Base-by-base conservation (phyloP, 1,140 invertebrate genomes). In the Homarus americanus region DNA sequence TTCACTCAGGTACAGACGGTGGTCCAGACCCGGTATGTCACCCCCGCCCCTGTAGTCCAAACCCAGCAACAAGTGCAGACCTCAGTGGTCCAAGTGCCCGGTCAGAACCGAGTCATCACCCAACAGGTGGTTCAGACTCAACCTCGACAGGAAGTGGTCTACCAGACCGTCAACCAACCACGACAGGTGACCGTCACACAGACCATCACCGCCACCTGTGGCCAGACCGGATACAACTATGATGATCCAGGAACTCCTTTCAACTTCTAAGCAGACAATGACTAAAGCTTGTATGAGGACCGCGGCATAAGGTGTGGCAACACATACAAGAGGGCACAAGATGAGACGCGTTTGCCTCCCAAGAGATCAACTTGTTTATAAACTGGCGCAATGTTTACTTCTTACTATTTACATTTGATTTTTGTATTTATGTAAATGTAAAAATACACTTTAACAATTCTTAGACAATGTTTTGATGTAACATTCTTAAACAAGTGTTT, bases 1-100 rank as follows among this genome's bases (percentile, higher is more conserved):
- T 85, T 92, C 86, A 92, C 87, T 44, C 91, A 89, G 69, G 82
- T 90, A 36, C 87, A 84, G 91, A 90, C 87, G 12, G 86, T 87
- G 36, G 76, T 90, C 58, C 78, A 63, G 79, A 90, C 87, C 20
- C 82, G n/a, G n/a, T 89, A 84, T 41, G 78, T 78, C 72, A 92
- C 91, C 24, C 83, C 82, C 9, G 38, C 41, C 40, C 87, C 82
- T 28, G 91, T 85, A 20, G 36, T 53, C 76, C 82, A 63, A 34
- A 92, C 86, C 17, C 83, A 58, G 24, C 32, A 87, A 41, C 79
- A 53, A 69, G 66, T 69, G n/a, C 66, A n/a, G 89, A 91, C 89
- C 83, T 91, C 89, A 5, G 83, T 91, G 58, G 75, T 85, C 38
- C 89, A 86, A 41, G 83, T 80, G 32, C 82, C 89, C 36, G 89